phyloP scores from a whole-genome alignment of 2,888 invertebrate species.

The Mystacides longicornis region DNA sequence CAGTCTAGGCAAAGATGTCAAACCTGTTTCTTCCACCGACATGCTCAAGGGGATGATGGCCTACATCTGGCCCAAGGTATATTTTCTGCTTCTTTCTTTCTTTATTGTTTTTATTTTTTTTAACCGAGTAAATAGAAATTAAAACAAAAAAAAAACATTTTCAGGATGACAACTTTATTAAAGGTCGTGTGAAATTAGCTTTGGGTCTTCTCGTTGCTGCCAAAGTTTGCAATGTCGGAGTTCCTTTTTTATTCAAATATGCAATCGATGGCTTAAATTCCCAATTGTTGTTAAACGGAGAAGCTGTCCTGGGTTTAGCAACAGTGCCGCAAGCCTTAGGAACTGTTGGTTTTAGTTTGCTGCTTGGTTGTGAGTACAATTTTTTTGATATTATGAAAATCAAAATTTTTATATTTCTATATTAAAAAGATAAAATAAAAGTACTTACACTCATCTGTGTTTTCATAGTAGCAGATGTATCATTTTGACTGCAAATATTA shows the following conservation, averaged over 20 bases:
- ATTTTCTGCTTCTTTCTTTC: background rate
- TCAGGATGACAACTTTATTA: constrained; percentile 67
- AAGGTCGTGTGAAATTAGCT: constrained; percentile 76
- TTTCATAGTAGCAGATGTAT: too few relatives aligned
- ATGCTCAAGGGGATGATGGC: constrained; percentile 84
- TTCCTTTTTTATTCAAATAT: constrained; percentile 94
- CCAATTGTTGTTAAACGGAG: constrained; percentile 41
- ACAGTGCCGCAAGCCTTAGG: constrained; percentile 74
- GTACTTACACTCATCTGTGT: too few relatives aligned
- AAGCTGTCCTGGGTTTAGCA: constrained; percentile 61
- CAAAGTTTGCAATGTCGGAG: constrained; percentile 82
- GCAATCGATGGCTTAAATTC: constrained; percentile 82
- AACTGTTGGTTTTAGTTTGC: constrained; percentile 69
- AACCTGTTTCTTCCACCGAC: constrained; percentile 60
- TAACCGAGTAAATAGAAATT: background rate
- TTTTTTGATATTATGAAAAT: too few relatives aligned
- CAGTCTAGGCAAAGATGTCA: constrained; percentile 48
- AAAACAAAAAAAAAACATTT: constrained; percentile 14
- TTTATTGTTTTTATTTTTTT: background rate
- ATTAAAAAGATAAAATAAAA: too few relatives aligned
- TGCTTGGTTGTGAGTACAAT: constrained; percentile 77
- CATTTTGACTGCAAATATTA: too few relatives aligned
- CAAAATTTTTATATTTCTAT: too few relatives aligned
- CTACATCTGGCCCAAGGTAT: constrained; percentile 93
- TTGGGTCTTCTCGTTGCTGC: constrained; percentile 71